Evolutionary conservation across 2,797 vertebrate species (phyloP), one percentile per base, ranked within the genome.

Genomic region (Emydoidea blandingii): DNA sequence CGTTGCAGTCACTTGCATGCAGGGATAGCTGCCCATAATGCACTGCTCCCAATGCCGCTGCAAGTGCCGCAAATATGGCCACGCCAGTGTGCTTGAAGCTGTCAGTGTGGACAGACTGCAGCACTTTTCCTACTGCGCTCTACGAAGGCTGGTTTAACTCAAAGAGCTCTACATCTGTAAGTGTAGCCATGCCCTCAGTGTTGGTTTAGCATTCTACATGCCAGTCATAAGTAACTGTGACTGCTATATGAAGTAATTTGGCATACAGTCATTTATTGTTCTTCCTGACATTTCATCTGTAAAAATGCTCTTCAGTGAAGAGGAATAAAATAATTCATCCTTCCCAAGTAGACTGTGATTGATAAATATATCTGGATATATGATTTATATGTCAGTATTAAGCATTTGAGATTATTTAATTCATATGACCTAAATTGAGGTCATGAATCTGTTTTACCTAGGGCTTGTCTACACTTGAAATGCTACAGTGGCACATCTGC

Each of bases 171-270:
- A 50, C 50, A 50, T 16, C 5, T 50, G 50, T 15, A 16, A 50
- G 14, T 50, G 15, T 50, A 50, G 15, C 50, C 50, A 50, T 50
- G 50, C 15, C 50, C 50, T 50, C 9, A 2, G 9, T 74, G 68
- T 87, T 90, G 5, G 79, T 83, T 94, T 88, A n/a, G 5, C 47
- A 25, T 12, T 81, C 16, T 86, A 31, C 14, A 4, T 34, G 9
- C 18, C 37, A 68, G 4, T 91, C 74, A 86, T 50, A 87, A 92
- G 91, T 94, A 85, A 87, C 65, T 87, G 79, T 41, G 84, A 27
- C 16, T 81, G 57, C 65, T 93, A 31, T 49, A 18, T 65, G 80
- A 91, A 57, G n/a, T 91, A 54, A 47, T 83, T 29, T 15, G 2
- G 0, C 29, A 34, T 92, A 21, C 37, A 59, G 37, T 76, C 72